Base-by-base conservation (phyloP, 2,113 vertebrate genomes). In the Clarias magur region DNA sequence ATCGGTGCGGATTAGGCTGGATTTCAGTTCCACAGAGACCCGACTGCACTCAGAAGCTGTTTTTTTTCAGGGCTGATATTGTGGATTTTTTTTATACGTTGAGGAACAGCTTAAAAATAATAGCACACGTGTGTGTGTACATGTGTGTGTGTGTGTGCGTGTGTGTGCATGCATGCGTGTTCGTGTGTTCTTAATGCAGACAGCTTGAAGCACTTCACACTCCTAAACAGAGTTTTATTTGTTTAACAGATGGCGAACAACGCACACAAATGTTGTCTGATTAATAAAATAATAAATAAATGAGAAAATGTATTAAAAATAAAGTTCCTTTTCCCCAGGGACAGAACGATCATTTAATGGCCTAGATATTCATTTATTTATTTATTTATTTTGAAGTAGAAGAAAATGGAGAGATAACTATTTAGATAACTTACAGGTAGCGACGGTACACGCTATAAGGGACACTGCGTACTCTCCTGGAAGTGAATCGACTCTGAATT, bases 1-100 rank as follows among this genome's bases (percentile, higher is more conserved):
- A 89, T 89, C 72, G 56, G 38, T 63, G 30, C 76, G 83, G 87
- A 88, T 91, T 87, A 85, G 89, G 82, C 76, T 85, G 70, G 85
- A 87, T 87, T 90, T 85, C 62, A 76, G 78, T 42, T 62, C 86
- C 57, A 59, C 65, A 82, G 84, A 82, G 67, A 19, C 79, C 73
- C 60, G 53, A 75, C 56, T 62, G 84, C 84, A 86, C 75, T 82
- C 85, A 57, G 42, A 87, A 72, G 48, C 56, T 81, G 19, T 67
- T 68, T 88, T 86, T 84, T 73, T 73, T 57, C 65, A 63, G 85
- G 85, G 48, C 48, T 67, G 75, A 85, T 85, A 75, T 72, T 57
- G 68, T 72, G 42, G 70, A 82, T 62, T 34, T 34, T 88, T 85
- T 88, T 63, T 68, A 42, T 72, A 85, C 34, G 8, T 70, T 68